Conservation (phyloP, 2,888 invertebrate genomes). For the Meiosimyza platycephala region DNA sequence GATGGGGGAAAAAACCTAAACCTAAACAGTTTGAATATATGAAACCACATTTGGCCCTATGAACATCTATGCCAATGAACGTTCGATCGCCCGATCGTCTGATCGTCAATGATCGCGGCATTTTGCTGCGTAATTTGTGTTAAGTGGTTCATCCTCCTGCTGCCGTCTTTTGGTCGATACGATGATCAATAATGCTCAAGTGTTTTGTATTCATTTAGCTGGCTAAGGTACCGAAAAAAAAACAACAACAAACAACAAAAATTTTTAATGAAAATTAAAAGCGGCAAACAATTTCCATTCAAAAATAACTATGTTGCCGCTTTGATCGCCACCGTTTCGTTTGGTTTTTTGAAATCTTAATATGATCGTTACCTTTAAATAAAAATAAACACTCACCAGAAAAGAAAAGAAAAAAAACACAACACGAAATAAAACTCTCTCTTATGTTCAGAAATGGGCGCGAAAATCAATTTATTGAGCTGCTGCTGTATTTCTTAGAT, state of each 20-base stretch:
- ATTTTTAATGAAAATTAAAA: slow-evolving; percentile 43
- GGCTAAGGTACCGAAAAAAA: background rate
- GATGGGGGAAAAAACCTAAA: background rate
- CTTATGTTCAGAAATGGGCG: background rate
- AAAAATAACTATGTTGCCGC: background rate
- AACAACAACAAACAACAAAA: slow-evolving; percentile 14
- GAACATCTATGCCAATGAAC: too few species aligned
- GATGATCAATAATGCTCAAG: slow-evolving; percentile 35
- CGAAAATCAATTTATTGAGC: slow-evolving; percentile 21
- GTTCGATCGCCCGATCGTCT: too few species aligned
- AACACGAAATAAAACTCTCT: too few species aligned
- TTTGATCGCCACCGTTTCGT: background rate
- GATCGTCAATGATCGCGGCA: slow-evolving; percentile 34
- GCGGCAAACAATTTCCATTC: background rate
- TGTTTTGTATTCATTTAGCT: slow-evolving; percentile 43
- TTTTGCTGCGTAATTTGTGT: slow-evolving; percentile 65
- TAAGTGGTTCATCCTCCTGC: slow-evolving; percentile 62
- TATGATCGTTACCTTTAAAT: background rate
- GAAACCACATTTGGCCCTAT: too few species aligned
- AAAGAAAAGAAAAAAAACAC: too few species aligned
- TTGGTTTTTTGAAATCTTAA: background rate
- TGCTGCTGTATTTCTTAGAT: background rate
- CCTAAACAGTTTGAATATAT: too few species aligned
- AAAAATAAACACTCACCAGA: background rate
- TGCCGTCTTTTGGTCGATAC: slow-evolving; percentile 42